These are phyloP conservation scores for Vespertilio murinus DNA, from an alignment of 2,797 vertebrate species.

Conservation along the genomic window DNA sequence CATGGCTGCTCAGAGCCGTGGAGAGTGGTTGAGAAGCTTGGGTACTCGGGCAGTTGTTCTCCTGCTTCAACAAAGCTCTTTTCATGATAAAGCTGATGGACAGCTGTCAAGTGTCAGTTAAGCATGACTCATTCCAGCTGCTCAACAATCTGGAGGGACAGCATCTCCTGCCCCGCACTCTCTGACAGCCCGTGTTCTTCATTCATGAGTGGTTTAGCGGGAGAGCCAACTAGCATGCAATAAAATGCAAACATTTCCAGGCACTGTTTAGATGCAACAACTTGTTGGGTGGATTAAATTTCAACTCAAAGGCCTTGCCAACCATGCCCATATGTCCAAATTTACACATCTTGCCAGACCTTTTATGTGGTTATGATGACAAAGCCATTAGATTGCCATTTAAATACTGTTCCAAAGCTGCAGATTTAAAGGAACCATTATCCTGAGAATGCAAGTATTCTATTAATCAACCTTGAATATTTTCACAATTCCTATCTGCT, in stretches of 20 bases:
- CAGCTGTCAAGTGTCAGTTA: constrained; percentile 38
- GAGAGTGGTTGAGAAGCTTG: neutral
- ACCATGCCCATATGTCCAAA: constrained; percentile 10
- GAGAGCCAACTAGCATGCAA: neutral
- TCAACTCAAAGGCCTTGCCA: constrained; percentile 48
- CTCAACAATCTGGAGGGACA: neutral
- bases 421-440: constrained; percentile 30
- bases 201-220: neutral
- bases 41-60: neutral
- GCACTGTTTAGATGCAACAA: constrained; percentile 53
- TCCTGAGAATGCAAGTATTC: neutral
- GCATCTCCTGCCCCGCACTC: neutral
- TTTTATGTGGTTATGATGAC: constrained; percentile 54
- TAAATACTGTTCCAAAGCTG: constrained; percentile 64
- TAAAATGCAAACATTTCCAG: constrained; percentile 30
- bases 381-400: constrained; percentile 47
- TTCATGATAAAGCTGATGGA: constrained; percentile 9
- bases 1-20: neutral
- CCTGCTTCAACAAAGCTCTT: neutral
- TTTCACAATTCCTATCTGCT: neutral
- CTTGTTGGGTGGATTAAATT: constrained; percentile 49
- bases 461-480: neutral
- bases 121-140: constrained; percentile 41
- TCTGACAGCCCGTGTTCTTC: neutral
- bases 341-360: constrained; percentile 30